Percentiles rank a stretch among this genome's conserved stretches.
These are phyloP conservation scores for Diceros bicornis DNA, from an alignment of 2,797 vertebrate genomes.

Conservation along the genomic window DNA sequence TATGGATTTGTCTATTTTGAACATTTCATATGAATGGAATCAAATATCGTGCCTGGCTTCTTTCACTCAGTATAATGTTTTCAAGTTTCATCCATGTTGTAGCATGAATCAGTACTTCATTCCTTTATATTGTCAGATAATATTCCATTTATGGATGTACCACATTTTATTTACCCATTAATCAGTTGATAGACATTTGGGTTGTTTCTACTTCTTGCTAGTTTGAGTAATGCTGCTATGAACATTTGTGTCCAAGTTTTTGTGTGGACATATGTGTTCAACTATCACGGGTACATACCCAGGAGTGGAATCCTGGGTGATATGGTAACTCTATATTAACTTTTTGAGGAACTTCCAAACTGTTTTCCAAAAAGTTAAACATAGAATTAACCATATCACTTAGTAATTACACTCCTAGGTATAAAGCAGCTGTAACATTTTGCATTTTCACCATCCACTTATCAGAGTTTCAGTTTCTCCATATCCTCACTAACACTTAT, in stretches of 20 bases:
- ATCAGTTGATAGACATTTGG: background rate
- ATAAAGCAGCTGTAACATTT: background rate
- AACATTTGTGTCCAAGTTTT: background rate
- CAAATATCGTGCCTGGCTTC: background rate
- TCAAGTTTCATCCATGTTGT: background rate
- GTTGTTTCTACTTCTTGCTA: background rate
- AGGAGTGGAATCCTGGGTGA: background rate
- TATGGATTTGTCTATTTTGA: background rate
- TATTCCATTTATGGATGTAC: background rate
- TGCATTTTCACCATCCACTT: background rate
- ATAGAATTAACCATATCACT: background rate
- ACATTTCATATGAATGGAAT: background rate
- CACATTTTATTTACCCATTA: background rate
- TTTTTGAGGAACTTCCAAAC: background rate
- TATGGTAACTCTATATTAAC: background rate
- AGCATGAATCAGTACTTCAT: background rate
- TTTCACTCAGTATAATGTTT: background rate
- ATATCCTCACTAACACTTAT: background rate
- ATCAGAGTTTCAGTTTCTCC: background rate
- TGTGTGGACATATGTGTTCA: background rate
- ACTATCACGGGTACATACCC: background rate
- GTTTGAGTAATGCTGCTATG: background rate
- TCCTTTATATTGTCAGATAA: background rate
- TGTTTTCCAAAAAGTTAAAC: background rate
- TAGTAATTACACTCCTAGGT: background rate